A percentile compares a stretch with the other conserved stretches of the same genome.
phyloP scores from a whole-genome alignment of 1,140 invertebrate species.

The Euwallacea fornicatus region DNA sequence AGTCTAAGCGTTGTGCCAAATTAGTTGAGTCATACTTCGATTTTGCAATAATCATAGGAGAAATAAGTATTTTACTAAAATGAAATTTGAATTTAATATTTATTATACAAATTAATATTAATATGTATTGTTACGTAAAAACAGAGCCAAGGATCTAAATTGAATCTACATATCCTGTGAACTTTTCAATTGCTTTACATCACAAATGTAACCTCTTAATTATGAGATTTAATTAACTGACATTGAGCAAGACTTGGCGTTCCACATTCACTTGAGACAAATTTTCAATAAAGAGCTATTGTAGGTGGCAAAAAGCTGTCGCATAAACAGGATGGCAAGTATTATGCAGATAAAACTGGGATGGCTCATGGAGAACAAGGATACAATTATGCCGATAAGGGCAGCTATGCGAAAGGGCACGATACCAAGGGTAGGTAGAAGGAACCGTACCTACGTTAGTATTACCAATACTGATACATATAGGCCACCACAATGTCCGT shows the following conservation, averaged over 20 bases:
- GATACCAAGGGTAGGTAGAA: slow-evolving; percentile 54
- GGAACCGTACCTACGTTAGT: background rate
- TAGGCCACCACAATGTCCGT: slow-evolving; percentile 64
- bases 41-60: too few relatives aligned
- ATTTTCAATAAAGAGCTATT: background rate
- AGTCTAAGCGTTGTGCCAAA: too few relatives aligned
- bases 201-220: too few relatives aligned
- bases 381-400: slow-evolving; percentile 60
- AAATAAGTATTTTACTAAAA: too few relatives aligned
- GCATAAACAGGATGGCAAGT: slow-evolving; percentile 64
- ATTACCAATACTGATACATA: background rate
- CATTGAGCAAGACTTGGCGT: background rate
- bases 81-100: too few relatives aligned
- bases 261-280: background rate
- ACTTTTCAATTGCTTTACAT: too few relatives aligned
- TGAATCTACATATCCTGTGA: too few relatives aligned
- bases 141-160: too few relatives aligned
- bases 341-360: slow-evolving; percentile 64
- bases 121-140: too few relatives aligned
- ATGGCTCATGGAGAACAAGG: slow-evolving; percentile 63
- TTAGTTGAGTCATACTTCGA: too few relatives aligned
- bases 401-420: slow-evolving; percentile 62
- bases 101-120: too few relatives aligned
- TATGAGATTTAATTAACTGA: background rate
- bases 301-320: slow-evolving; percentile 60